These are phyloP conservation scores for Murina feae DNA, from an alignment of 2,113 vertebrate genomes.

Conservation along the genomic window DNA sequence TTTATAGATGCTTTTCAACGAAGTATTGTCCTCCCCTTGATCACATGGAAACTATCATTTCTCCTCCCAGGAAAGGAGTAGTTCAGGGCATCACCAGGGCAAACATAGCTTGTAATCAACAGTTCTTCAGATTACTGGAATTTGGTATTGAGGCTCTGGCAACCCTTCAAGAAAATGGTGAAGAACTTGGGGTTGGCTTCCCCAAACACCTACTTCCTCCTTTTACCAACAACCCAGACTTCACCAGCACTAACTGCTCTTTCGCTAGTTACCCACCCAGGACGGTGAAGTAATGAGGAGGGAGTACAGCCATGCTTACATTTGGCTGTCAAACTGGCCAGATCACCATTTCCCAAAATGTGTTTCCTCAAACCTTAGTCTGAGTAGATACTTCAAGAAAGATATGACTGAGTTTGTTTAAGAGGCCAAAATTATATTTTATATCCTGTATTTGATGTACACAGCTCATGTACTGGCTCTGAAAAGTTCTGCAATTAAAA, in stretches of 20 bases:
- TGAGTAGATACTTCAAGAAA: neutral
- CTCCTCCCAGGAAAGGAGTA: neutral
- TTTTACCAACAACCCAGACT: neutral
- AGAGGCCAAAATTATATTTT: neutral
- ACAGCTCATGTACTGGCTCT: neutral
- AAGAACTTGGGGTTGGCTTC: neutral
- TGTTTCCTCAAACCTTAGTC: neutral
- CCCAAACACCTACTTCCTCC: neutral
- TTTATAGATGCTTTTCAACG: neutral
- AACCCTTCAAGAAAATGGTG: neutral
- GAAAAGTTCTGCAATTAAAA: neutral
- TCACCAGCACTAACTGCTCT: neutral
- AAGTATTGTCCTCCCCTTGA: neutral
- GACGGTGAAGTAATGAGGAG: neutral
- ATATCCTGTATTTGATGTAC: neutral
- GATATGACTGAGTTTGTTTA: neutral
- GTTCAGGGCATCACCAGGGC: neutral
- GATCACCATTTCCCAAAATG: neutral
- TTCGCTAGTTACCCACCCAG: neutral
- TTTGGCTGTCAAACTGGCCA: neutral
- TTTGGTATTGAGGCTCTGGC: neutral
- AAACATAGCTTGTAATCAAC: neutral
- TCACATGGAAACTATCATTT: neutral
- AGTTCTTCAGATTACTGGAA: slow-evolving; percentile 12
- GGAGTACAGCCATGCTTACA: neutral